Base-by-base conservation (phyloP, 2,113 vertebrate species). In the Cryptomyrus ogoouensis region DNA sequence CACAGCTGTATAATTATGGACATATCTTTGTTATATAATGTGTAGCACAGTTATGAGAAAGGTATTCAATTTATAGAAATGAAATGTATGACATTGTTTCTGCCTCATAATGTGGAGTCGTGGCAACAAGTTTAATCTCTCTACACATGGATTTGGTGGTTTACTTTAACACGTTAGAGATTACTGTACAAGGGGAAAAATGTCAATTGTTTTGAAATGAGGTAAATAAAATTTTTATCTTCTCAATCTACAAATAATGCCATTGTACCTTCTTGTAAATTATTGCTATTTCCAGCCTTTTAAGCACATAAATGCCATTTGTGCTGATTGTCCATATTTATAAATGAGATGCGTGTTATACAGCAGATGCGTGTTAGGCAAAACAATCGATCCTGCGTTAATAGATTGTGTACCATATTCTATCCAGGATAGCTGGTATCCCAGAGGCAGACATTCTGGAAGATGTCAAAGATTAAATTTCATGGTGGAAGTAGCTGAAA, bases 241-340 rank as follows among this genome's bases (percentile, higher is more conserved):
- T 21, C 80, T 46, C 42, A 17, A 5, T 47, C 2, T 24, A 83
- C 39, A 21, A 83, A 46, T 83, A 6, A 83, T 83, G 17, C 27
- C 35, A 42, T 80, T 6, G 27, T 19, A 93, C 92, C n/a, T 70
- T 70, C 24, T 74, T 93, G 91, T 90, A 90, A 93, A 91, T 92
- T 94, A 92, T 89, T 91, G 91, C 88, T 86, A 77, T 27, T 87
- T 88, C 83, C 39, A 52, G 5, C 13, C 27, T 52, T 86, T 86
- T 50, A 83, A 31, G n/a, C 85, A 31, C 2, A 35, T 85, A 87
- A 87, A 87, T 35, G 84, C 13, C 0, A 2, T 35, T 87, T 62
- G 77, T 91, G 91, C 90, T 91, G 42, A 74, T 62, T 85, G 87
- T 50, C 91, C 87, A 24, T 91, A 87, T 89, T 88, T 88, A 86